Evolutionary conservation across 2,797 vertebrate genomes (phyloP).

Genomic region (Hypotaenidia okinawae): DNA sequence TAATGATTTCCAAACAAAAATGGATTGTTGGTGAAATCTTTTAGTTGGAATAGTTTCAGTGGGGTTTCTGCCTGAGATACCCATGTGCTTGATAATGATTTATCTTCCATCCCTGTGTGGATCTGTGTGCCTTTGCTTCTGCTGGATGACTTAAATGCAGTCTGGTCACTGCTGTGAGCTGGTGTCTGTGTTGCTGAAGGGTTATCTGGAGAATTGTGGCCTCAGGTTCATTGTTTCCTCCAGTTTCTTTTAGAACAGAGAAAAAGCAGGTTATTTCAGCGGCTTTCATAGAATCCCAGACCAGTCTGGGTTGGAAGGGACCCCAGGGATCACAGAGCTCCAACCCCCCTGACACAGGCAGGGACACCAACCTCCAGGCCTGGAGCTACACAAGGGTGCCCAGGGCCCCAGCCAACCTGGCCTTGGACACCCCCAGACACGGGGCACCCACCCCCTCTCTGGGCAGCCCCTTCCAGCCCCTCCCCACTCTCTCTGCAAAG

Average conservation of each 20-base stretch:
- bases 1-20: not conserved
- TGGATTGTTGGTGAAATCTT: not conserved
- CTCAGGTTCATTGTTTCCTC: not conserved
- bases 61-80: not conserved
- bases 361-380: no score
- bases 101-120: accelerated
- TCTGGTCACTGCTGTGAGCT: accelerated
- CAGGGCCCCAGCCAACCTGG: no score
- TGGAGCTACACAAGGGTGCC: no score
- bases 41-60: not conserved
- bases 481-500: no score
- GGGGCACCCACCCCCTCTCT: no score
- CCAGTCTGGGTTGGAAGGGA: no score
- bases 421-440: no score
- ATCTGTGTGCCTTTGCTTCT: not conserved
- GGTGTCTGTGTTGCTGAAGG: accelerated
- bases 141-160: not conserved
- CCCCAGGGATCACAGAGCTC: no score
- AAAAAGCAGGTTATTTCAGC: accelerated
- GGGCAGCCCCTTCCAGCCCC: no score
- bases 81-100: accelerated
- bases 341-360: no score
- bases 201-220: not conserved
- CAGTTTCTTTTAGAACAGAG: not conserved
- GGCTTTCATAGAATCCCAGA: not conserved